Base-by-base conservation (phyloP, 2,113 vertebrate species). In the Rhinolophus sinicus region DNA sequence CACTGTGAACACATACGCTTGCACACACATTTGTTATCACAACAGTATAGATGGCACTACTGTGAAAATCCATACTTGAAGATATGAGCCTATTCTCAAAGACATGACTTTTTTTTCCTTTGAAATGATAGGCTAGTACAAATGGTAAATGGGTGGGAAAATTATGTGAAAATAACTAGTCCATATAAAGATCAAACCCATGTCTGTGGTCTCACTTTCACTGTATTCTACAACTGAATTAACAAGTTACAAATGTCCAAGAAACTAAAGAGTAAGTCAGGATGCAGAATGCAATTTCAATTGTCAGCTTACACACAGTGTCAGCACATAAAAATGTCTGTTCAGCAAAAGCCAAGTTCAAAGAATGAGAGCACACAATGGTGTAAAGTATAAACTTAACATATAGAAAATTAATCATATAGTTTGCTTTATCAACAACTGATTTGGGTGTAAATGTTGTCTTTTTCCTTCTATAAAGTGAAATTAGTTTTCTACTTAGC, bases 161-260 rank as follows among this genome's bases (percentile, higher is more conserved):
- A 72, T 65, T 30, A 88, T 22, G 11, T 60, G n/a, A 52, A 91
- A 91, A 94, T 78, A 92, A 33, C 47, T 80, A 89, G n/a, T 38
- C 12, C 9, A 9, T 54, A 62, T 21, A 44, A 47, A 93, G 67
- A 72, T 65, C 62, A 95, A 40, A 92, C 33, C 30, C 28, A 13
- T 88, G 56, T 80, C 28, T 86, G 56, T 92, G 12, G 22, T 88
- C 70, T 92, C 26, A 26, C 14, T 83, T 95, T 24, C 19, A 84
- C 62, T 16, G 18, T 58, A 73, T 58, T 78, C 38, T 80, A 35
- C 64, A 38, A 40, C n/a, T 80, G 30, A 88, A 38, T 67, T 91
- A 73, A 70, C 62, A 60, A 80, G n/a, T 83, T 84, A 58, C 26
- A 84, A 84, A 88, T 58, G 87, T n/a, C 30, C 52, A 75, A 19